phyloP scores from a whole-genome alignment of 2,797 vertebrate species.

The Mus minutoides region DNA sequence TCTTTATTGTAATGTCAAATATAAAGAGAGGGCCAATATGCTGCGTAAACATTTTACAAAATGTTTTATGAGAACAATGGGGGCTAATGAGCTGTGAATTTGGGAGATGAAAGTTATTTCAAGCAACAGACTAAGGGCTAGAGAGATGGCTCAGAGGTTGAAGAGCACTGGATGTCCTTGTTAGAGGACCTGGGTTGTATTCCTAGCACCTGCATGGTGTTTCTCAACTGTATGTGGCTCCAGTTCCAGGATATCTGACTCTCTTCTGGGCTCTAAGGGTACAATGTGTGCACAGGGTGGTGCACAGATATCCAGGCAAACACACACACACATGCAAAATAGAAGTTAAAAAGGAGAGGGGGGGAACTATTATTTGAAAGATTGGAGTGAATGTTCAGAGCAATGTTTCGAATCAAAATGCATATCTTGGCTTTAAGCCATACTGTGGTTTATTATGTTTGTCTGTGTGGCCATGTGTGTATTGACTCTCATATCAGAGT shows the following conservation, averaged over 20 bases:
- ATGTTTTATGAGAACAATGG: neutral
- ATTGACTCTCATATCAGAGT: neutral
- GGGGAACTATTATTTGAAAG: neutral
- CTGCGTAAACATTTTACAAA: neutral
- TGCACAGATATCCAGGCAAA: neutral
- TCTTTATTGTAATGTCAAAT: neutral
- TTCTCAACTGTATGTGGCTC: neutral
- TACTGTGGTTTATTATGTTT: neutral
- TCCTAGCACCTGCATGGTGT: neutral
- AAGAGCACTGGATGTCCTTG: no score
- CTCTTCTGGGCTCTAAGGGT: neutral
- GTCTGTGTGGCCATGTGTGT: no score
- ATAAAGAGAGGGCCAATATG: neutral
- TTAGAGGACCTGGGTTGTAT: neutral
- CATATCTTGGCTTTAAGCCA: neutral
- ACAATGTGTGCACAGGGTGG: no score
- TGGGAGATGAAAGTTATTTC: neutral
- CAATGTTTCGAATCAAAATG: neutral
- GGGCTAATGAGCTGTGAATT: neutral
- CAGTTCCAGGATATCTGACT: neutral
- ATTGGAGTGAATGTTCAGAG: conserved; percentile 25
- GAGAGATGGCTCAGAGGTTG: neutral
- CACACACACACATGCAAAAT: neutral
- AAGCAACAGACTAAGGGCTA: neutral
- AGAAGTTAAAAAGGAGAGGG: neutral